These are phyloP conservation scores for Rhynchopsitta pachyrhyncha DNA, from an alignment of 2,113 vertebrate species.

Conservation along the genomic window DNA sequence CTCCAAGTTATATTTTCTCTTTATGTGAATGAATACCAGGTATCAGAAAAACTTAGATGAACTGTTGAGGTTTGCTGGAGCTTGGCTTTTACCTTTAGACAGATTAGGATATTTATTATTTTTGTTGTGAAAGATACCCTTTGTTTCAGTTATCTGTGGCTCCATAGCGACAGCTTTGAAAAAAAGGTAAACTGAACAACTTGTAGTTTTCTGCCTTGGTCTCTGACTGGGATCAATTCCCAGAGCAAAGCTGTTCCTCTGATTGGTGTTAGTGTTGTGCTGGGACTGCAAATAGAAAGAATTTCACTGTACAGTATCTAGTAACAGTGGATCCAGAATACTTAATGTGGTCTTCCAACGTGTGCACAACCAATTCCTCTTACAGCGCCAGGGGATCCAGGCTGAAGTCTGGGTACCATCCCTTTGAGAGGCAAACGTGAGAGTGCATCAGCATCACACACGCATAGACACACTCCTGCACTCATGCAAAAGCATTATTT, in stretches of 20 bases:
- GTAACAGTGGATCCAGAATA: background rate
- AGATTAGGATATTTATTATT: background rate
- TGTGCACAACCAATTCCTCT: background rate
- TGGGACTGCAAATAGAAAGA: background rate
- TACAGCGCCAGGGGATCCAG: background rate
- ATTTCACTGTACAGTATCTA: background rate
- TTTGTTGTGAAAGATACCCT: background rate
- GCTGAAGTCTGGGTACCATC: no score
- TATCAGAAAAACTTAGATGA: background rate
- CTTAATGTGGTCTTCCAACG: background rate
- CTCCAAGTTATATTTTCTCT: background rate
- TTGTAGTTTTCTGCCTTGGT: background rate
- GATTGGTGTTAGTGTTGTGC: background rate
- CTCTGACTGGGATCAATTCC: background rate
- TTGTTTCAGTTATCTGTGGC: background rate
- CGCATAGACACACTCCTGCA: rapidly evolving
- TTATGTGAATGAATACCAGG: background rate
- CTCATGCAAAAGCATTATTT: background rate
- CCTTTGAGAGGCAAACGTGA: rapidly evolving
- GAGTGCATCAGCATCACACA: rapidly evolving
- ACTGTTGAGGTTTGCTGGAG: background rate
- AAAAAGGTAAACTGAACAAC: background rate
- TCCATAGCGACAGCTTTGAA: background rate
- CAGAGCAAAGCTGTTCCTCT: background rate
- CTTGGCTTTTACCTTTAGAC: background rate